phyloP scores from a whole-genome alignment of 2,113 vertebrate species.

The Pollachius pollachius region DNA sequence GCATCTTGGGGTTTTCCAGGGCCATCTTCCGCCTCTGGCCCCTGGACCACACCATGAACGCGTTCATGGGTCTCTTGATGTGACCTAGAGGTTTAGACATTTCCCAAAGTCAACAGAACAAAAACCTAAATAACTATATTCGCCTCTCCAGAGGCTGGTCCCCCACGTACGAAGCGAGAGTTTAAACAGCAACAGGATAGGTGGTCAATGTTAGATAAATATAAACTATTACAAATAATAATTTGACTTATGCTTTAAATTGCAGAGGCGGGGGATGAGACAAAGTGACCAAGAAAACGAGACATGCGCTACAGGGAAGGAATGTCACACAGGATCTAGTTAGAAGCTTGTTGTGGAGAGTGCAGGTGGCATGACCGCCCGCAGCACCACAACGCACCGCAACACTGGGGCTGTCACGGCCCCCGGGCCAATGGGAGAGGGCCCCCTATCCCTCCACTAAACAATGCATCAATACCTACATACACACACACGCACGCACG shows the following conservation, averaged over 20 bases:
- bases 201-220: neutral
- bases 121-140: slow-evolving; percentile 1
- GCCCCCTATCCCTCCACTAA: slow-evolving; percentile 56
- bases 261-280: neutral
- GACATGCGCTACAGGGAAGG: slow-evolving; percentile 56
- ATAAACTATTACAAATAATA: neutral
- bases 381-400: slow-evolving; percentile 75
- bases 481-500: too few species aligned
- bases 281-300: slow-evolving; percentile 37
- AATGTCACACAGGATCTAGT: slow-evolving; percentile 75
- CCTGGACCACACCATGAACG: slow-evolving; percentile 98
- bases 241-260: too few species aligned
- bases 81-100: slow-evolving; percentile 95
- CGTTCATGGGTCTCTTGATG: slow-evolving; percentile 98
- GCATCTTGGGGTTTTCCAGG: slow-evolving; percentile 97
- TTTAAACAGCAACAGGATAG: neutral
- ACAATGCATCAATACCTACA: slow-evolving; percentile 6
- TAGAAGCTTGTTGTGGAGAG: slow-evolving; percentile 74
- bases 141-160: slow-evolving; percentile 26
- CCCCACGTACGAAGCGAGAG: slow-evolving; percentile 39
- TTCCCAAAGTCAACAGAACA: slow-evolving; percentile 21
- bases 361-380: slow-evolving; percentile 60
- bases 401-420: slow-evolving; percentile 69
- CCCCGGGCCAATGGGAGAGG: slow-evolving; percentile 58
- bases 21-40: slow-evolving; percentile 95